These are phyloP conservation scores for Machimus rusticus DNA, from an alignment of 2,888 invertebrate genomes.

Conservation along the genomic window DNA sequence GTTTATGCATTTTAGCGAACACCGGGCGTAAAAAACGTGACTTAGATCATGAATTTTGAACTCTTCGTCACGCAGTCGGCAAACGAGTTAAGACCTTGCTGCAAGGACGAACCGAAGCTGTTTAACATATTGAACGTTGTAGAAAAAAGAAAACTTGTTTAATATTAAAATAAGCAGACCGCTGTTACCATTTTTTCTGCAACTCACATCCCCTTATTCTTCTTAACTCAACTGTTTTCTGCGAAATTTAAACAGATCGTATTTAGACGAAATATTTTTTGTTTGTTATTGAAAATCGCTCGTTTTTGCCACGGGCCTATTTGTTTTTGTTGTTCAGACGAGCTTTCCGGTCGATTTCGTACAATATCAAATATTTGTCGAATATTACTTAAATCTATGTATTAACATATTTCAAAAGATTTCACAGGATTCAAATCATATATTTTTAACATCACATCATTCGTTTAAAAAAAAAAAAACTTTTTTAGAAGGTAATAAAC, in stretches of 20 bases:
- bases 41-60: neutral
- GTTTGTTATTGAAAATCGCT: too few relatives aligned
- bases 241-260: neutral
- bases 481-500: too few relatives aligned
- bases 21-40: neutral
- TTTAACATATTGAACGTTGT: neutral
- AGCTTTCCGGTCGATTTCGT: too few relatives aligned
- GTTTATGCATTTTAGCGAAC: neutral
- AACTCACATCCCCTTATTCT: neutral
- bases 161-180: neutral
- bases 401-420: too few relatives aligned
- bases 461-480: too few relatives aligned
- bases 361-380: too few relatives aligned
- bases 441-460: too few relatives aligned
- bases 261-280: neutral
- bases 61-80: neutral
- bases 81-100: neutral
- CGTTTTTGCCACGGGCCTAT: too few relatives aligned
- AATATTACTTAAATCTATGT: too few relatives aligned
- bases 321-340: too few relatives aligned
- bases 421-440: too few relatives aligned
- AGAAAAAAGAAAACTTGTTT: neutral
- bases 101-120: neutral
- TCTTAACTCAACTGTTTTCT: neutral
- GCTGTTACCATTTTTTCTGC: neutral